A percentile compares a stretch with the other conserved stretches of the same genome.
phyloP scores from a whole-genome alignment of 2,113 vertebrate genomes.

The Cavia porcellus region DNA sequence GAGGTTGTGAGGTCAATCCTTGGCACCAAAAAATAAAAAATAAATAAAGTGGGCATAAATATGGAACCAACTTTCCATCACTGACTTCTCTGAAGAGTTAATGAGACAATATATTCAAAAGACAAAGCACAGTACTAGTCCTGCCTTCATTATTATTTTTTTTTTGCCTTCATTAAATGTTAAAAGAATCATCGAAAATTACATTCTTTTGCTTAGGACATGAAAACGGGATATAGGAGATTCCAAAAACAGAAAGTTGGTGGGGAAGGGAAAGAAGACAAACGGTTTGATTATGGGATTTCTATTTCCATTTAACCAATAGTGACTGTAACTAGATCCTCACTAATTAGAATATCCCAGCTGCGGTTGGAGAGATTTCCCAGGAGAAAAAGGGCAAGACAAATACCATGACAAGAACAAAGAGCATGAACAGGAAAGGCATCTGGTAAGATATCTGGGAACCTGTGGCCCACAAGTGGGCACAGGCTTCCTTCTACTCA shows the following conservation, averaged over 20 bases:
- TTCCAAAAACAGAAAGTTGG: background rate
- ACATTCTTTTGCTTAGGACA: background rate
- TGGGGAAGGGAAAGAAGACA: background rate
- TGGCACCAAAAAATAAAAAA: no score
- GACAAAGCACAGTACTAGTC: background rate
- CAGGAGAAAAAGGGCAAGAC: background rate
- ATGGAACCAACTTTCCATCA: background rate
- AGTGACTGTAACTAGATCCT: background rate
- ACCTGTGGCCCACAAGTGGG: background rate
- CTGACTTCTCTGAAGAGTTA: background rate
- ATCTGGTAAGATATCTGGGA: background rate
- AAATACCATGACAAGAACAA: background rate
- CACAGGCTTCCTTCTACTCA: background rate
- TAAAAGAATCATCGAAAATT: background rate
- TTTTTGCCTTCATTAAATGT: background rate
- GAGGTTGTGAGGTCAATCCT: no score
- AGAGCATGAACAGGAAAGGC: no score
- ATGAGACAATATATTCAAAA: background rate
- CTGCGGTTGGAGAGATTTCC: background rate
- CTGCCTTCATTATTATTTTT: background rate
- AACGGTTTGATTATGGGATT: background rate
- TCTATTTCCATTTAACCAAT: background rate
- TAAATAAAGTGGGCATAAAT: no score
- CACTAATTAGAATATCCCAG: background rate
- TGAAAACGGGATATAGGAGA: background rate